A percentile compares a stretch with the other conserved stretches of the same genome.
Evolutionary conservation across 1,140 invertebrate genomes (phyloP).

Genomic region (Aporrectodea caliginosa): DNA sequence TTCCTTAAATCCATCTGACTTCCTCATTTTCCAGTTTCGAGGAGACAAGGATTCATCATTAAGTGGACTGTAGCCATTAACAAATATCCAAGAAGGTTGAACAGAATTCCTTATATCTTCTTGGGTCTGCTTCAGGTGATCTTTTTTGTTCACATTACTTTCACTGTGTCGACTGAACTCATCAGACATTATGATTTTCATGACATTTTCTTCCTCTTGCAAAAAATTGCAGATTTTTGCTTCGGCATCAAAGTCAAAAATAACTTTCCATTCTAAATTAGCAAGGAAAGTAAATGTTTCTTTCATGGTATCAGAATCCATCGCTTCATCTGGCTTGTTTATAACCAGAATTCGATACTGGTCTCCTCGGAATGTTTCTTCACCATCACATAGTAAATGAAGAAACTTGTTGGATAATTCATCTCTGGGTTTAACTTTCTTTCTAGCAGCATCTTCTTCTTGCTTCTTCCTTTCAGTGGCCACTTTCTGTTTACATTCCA

Average conservation of each 20-base stretch:
- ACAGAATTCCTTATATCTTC: constrained; percentile 22
- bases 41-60: constrained; percentile 22
- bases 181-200: constrained; percentile 8
- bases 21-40: constrained; percentile 39
- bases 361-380: constrained; percentile 8
- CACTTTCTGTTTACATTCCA: constrained; percentile 4
- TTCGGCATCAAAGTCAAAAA: constrained; percentile 26
- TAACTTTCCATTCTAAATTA: constrained; percentile 22
- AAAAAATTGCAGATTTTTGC: not conserved
- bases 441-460: not conserved
- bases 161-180: not conserved
- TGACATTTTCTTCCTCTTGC: constrained; percentile 8
- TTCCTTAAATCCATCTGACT: constrained; percentile 40
- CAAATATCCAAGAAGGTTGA: constrained; percentile 22
- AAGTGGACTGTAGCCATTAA: constrained; percentile 15
- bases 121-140: constrained; percentile 1
- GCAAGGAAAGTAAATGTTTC: constrained; percentile 17
- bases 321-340: not conserved
- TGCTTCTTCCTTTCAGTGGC: constrained; percentile 12
- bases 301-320: not conserved
- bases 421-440: not conserved
- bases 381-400: constrained; percentile 13
- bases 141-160: constrained; percentile 8
- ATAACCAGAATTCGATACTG: constrained; percentile 18
- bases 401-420: not conserved